Evolutionary conservation across 1,140 invertebrate species (phyloP).

Genomic region (Condylostylus longicornis): DNA sequence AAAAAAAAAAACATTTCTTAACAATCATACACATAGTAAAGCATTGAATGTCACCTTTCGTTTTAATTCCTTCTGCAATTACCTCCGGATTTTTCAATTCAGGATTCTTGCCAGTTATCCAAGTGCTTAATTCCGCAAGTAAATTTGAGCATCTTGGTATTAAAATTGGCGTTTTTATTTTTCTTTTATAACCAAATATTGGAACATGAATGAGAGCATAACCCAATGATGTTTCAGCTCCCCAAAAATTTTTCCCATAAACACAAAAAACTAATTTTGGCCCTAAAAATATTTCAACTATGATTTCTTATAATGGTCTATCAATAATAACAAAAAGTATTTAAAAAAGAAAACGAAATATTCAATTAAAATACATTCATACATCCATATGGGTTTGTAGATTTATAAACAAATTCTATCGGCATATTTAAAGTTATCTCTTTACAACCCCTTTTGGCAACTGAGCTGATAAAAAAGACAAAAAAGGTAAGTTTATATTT

Average conservation of each 20-base stretch:
- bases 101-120: conserved; percentile 23
- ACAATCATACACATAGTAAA: neutral
- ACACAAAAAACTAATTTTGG: conserved; percentile 30
- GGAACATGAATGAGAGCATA: conserved; percentile 30
- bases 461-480: no score
- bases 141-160: conserved; percentile 21
- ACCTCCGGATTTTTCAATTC: conserved; percentile 27
- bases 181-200: conserved; percentile 14
- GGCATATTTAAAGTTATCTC: conserved; percentile 31
- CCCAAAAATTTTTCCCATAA: conserved; percentile 25
- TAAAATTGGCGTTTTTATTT: conserved; percentile 18
- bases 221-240: conserved; percentile 22
- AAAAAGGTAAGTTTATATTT: no score
- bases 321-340: neutral
- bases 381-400: conserved; percentile 32
- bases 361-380: conserved; percentile 8
- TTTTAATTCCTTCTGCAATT: conserved; percentile 21
- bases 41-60: conserved; percentile 14
- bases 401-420: conserved; percentile 29
- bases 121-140: conserved; percentile 22
- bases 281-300: conserved; percentile 21
- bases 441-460: conserved; percentile 17
- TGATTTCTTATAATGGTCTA: neutral
- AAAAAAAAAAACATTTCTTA: neutral
- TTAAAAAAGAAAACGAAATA: neutral